Conservation (phyloP, 35 echinoderm and acorn worm species). For the Stichopus chloronotus region DNA sequence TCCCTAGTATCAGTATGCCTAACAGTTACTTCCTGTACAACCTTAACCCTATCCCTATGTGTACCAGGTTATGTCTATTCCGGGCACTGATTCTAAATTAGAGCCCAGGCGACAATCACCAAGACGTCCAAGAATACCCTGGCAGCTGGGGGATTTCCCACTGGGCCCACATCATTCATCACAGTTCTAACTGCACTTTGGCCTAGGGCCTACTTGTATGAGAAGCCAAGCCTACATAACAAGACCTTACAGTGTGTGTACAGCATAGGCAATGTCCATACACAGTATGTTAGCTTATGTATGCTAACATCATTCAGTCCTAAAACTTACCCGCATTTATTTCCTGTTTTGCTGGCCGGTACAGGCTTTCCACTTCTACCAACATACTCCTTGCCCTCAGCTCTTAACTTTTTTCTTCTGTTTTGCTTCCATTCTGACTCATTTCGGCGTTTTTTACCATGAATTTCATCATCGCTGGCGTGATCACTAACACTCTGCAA, state of each 20-base stretch:
- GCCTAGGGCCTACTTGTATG: neutral
- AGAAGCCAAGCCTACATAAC: neutral
- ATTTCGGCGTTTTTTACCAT: neutral
- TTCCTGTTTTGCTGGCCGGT: neutral
- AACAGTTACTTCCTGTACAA: too few relatives aligned
- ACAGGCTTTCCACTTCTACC: neutral
- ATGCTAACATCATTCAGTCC: neutral
- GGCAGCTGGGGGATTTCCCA: neutral
- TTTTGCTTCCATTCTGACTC: neutral
- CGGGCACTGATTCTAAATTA: slow-evolving; percentile 1
- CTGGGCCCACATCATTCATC: neutral
- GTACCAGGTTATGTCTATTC: too few relatives aligned
- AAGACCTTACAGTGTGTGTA: neutral
- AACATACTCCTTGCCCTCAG: neutral
- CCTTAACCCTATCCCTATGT: too few relatives aligned
- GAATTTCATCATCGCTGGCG: neutral
- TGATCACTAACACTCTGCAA: neutral
- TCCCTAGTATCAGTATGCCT: too few relatives aligned
- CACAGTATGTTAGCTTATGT: neutral
- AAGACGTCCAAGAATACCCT: neutral
- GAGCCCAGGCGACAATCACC: neutral
- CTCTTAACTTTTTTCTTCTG: slow-evolving; percentile 1
- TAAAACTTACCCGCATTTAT: slow-evolving; percentile 7
- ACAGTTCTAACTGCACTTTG: neutral
- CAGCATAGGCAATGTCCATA: neutral